Percentiles rank a stretch among this genome's conserved stretches.
Evolutionary conservation across 2,888 invertebrate species (phyloP).

Genomic region (Phanerotoma sp.): DNA sequence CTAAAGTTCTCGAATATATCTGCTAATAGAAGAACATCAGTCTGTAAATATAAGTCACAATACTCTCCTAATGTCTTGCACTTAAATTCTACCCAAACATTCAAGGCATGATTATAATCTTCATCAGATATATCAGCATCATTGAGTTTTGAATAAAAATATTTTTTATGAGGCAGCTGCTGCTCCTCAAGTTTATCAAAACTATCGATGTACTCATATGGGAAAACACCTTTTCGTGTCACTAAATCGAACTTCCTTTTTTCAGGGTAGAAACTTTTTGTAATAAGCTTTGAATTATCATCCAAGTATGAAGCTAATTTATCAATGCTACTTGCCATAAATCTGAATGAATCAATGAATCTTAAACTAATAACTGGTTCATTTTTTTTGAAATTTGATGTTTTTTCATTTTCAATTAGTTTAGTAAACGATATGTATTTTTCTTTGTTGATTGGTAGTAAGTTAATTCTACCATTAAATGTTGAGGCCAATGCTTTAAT

Average conservation of each 20-base stretch:
- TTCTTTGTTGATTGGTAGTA: background rate
- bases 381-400: too few relatives aligned
- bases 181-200: slow-evolving; percentile 27
- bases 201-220: slow-evolving; percentile 43
- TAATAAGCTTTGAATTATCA: slow-evolving; percentile 20
- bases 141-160: slow-evolving; percentile 35
- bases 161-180: slow-evolving; percentile 25
- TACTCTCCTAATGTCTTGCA: slow-evolving; percentile 46
- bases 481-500: background rate
- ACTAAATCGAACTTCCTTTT: slow-evolving; percentile 28
- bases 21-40: slow-evolving; percentile 42
- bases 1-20: slow-evolving; percentile 33
- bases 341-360: slow-evolving; percentile 43
- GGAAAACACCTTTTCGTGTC: slow-evolving; percentile 44
- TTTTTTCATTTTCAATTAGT: background rate
- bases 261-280: slow-evolving; percentile 10
- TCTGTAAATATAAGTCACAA: slow-evolving; percentile 47
- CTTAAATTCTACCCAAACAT: slow-evolving; percentile 17
- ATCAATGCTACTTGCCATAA: slow-evolving; percentile 40
- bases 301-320: slow-evolving; percentile 37
- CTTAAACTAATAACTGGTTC: background rate
- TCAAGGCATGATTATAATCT: background rate
- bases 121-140: slow-evolving; percentile 34
- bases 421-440: slow-evolving; percentile 27
- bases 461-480: background rate